Base-by-base conservation (phyloP, 2,113 vertebrate genomes). In the Mastomys natalensis region DNA sequence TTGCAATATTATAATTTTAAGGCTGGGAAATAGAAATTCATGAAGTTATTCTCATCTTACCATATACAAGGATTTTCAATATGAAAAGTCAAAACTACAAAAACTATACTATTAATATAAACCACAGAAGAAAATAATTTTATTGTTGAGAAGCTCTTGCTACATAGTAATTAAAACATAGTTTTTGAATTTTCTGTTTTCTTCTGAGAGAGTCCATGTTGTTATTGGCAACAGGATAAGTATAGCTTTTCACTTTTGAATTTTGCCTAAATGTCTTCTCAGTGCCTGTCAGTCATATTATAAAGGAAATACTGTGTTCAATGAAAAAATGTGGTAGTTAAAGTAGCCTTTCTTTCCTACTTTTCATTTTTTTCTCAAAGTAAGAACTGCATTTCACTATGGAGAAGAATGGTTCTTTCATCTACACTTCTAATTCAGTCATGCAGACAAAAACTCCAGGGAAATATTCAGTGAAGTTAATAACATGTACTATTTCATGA, bases 141-240 rank as follows among this genome's bases (percentile, higher is more conserved):
- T 43, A 51, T 45, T 82, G 7, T 24, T 81, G n/a, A 55, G 13
- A 93, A 66, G 0, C 2, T 87, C n/a, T 84, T 40, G 17, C 82
- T 17, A 85, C 7, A 40, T 5, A 87, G 21, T n/a, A 4, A 66
- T 16, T 53, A 26, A 96, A 10, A 62, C 1, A 73, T 29, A 22
- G 55, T 90, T 92, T 45, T 31, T 10, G 84, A 60, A 94, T 60
- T 62, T 94, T 53, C n/a, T 43, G 53, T 84, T 90, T 92, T 90
- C 24, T 34, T 34, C 24, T n/a, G 15, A 87, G 90, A 96, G 24
- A 21, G 8, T 68, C 92, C 53, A 40, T 80, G 19, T 90, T 95
- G 62, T 64, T 7, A 40, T n/a, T 74, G 48, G 0, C 51, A 94
- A 96, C 19, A 51, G 19, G 29, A 73, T 7, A 89, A 40, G 43